Conservation (phyloP, 2,888 invertebrate species). For the Dynastes tityus region DNA sequence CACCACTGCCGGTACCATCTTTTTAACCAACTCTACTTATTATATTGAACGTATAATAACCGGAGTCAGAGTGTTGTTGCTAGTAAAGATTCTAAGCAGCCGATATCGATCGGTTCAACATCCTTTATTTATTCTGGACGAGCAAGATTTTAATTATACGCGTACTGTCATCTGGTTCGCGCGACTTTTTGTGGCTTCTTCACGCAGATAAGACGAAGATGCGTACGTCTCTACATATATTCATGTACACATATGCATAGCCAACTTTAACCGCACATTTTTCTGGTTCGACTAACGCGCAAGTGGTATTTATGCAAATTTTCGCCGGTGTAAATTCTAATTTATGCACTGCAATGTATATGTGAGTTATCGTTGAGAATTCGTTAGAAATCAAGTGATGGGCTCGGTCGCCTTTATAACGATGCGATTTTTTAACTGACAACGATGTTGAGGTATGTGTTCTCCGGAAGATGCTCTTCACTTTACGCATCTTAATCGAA, state of each 20-base stretch:
- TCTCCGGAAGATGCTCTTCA: not conserved
- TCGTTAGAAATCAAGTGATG: slow-evolving; percentile 7
- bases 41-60: not conserved
- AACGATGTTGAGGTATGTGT: not conserved
- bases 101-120: slow-evolving; percentile 8
- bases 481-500: not conserved
- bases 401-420: not conserved
- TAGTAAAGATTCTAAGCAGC: not conserved
- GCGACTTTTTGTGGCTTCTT: slow-evolving; percentile 16
- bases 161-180: slow-evolving; percentile 35
- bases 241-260: not conserved
- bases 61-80: not conserved
- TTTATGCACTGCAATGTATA: slow-evolving; percentile 6
- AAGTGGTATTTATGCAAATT: slow-evolving; percentile 39
- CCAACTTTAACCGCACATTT: not conserved
- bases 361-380: slow-evolving; percentile 17
- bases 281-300: not conserved
- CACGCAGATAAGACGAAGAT: slow-evolving; percentile 22
- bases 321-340: slow-evolving; percentile 29
- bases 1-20: no score
- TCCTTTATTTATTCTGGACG: slow-evolving; percentile 29
- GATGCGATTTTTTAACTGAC: not conserved
- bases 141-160: slow-evolving; percentile 32
- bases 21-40: no score
- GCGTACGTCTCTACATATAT: not conserved